Base-by-base conservation (phyloP, 1,140 invertebrate genomes). In the Listronotus bonariensis region DNA sequence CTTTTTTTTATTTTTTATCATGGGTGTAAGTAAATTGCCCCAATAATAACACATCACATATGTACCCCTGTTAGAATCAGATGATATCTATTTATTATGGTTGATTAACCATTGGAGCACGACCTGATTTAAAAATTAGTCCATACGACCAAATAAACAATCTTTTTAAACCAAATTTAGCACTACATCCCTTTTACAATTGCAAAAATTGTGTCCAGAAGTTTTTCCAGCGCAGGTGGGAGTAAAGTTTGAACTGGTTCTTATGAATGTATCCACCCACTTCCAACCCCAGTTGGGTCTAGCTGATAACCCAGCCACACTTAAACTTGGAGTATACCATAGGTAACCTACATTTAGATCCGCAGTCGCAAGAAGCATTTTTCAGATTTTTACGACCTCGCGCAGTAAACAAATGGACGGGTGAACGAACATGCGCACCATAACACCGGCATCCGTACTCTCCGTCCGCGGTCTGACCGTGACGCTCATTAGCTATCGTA, bases 191-290 rank as follows among this genome's bases (percentile, higher is more conserved):
- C 18, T 61, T 41, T 61, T 42, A 48, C 46, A 62, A 62, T 60
- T 60, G 45, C 55, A 62, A 62, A 67, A 53, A 56, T 63, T 48
- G 41, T 68, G 65, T 72, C 68, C n/a, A 69, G 68, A 10, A 66
- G 69, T 63, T 69, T 73, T 66, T 73, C 69, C 51, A 59, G 69
- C 26, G 68, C 73, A 67, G 73, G 65, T 53, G 62, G 65, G 34
- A 69, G 68, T 72, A 71, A 67, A 65, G 67, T 71, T 55, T 66
- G 41, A 68, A 71, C 55, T 52, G 69, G 62, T 49, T 72, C 68
- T 40, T 70, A 64, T 60, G 12, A n/a, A n/a, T n/a, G n/a, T n/a
- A n/a, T n/a, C n/a, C 59, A 72, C 64, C 67, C 56, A 71, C 58
- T 60, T 71, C 64, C 60, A 71, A 41, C 56, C 52, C 51, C 49